Percentiles rank a stretch among this genome's conserved stretches.
phyloP scores from a whole-genome alignment of 2,888 invertebrate genomes.

The Poecilobothrus nobilitatus region DNA sequence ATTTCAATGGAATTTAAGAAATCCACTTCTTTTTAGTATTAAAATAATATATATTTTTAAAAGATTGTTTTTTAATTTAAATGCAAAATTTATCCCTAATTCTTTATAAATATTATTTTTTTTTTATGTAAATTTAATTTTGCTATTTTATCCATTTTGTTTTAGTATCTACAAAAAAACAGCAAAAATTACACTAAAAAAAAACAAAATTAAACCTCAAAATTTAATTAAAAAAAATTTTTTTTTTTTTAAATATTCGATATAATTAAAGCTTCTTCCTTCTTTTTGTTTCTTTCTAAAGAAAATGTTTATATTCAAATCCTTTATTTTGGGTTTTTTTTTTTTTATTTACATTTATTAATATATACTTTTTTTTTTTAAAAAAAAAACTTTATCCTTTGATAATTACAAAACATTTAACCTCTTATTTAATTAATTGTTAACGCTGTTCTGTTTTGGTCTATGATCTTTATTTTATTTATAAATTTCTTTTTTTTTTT shows the following conservation, averaged over 20 bases:
- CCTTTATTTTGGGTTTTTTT: constrained; percentile 16
- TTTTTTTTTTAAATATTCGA: background rate
- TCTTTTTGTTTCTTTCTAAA: background rate
- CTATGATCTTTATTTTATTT: constrained; percentile 13
- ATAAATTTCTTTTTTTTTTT: too few species aligned
- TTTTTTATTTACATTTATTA: constrained; percentile 9
- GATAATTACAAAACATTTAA: too few species aligned
- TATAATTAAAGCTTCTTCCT: background rate
- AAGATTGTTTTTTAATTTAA: too few species aligned
- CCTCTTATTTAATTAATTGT: constrained; percentile 13
- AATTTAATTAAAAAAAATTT: background rate
- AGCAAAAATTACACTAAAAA: background rate
- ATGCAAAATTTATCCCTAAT: too few species aligned
- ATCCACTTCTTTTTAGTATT: too few species aligned
- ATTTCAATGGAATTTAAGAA: too few species aligned
- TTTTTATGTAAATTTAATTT: background rate
- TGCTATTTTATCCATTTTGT: background rate
- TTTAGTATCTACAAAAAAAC: background rate
- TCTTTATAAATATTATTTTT: too few species aligned
- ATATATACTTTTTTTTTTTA: background rate
- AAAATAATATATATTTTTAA: too few species aligned
- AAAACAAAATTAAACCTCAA: background rate
- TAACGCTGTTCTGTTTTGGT: constrained; percentile 25
- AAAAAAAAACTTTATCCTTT: constrained; percentile 10
- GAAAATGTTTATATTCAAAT: background rate